phyloP scores from a whole-genome alignment of 2,113 vertebrate species.

The Cyrtonyx montezumae region DNA sequence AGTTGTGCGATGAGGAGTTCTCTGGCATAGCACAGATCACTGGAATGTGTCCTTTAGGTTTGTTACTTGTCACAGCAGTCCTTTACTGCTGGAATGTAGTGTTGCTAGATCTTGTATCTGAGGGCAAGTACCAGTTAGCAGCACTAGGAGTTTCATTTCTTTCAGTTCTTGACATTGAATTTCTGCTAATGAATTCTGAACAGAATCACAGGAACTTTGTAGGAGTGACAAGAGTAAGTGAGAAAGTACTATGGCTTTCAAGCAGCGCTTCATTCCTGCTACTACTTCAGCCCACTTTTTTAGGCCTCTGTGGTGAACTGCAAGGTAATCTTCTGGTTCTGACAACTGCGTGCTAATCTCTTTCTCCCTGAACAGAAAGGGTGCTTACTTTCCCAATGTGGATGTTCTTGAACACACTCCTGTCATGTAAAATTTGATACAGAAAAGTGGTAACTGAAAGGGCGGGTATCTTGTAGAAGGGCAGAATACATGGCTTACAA shows the following conservation, averaged over 20 bases:
- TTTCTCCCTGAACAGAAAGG: neutral
- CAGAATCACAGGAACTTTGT: neutral
- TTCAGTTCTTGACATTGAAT: neutral
- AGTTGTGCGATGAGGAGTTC: neutral
- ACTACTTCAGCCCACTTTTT: neutral
- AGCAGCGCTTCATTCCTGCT: neutral
- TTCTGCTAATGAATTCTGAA: neutral
- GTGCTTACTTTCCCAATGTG: neutral
- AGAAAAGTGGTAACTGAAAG: neutral
- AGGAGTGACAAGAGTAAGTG: neutral
- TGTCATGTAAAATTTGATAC: neutral
- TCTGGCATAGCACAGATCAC: neutral
- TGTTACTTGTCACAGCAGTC: neutral
- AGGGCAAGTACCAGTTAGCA: neutral
- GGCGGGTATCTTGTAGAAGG: neutral
- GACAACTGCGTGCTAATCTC: neutral
- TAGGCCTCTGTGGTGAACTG: neutral
- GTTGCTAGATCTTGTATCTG: neutral
- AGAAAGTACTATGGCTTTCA: neutral
- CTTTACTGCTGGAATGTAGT: neutral
- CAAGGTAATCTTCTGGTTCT: neutral
- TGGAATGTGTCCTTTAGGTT: neutral
- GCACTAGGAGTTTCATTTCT: neutral
- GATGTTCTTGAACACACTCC: neutral
- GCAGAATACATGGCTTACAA: neutral